Evolutionary conservation across 2,797 vertebrate species (phyloP), one percentile per base, ranked within the genome.

Genomic region (Poeciliopsis paucimaculata): DNA sequence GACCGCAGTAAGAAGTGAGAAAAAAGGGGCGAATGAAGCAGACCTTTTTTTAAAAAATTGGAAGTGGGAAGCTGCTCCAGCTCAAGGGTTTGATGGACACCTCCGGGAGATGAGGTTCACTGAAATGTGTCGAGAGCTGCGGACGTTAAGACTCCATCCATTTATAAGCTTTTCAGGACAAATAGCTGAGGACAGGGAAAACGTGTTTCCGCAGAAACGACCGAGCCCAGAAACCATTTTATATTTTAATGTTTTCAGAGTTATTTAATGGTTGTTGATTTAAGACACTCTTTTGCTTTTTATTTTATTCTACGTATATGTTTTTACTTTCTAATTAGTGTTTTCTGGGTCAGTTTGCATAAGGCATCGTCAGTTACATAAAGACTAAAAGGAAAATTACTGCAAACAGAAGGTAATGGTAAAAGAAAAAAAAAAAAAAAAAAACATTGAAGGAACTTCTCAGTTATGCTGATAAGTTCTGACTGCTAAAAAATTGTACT

Each of bases 121-220:
- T 76, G 83, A 72, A 31, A 76, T 41, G 76, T 66, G 66, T 64
- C 46, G 16, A 62, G 46, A 77, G 82, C 49, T 41, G 49, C 64
- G n/a, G 70, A 45, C 43, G 41, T 57, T 34, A 41, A 57, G n/a
- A 34, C 57, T 46, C 4, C 75, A 76, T 34, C 34, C 45, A 28
- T 47, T 64, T 64, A 64, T 64, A 31, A 20, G 75, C 6, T 76
- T 34, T 70, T 77, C 7, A 60, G 16, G 18, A 47, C 70, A n/a
- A 4, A 0, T 3, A 12, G 31, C 62, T 26, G 2, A 75, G 46
- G 75, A 71, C 64, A 34, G 43, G 46, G 39, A 71, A 26, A 18
- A 7, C 11, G 60, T 10, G 64, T 46, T 66, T 66, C 57, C 20
- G 36, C 60, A 66, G 60, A 73, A 31, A 73, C 31, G 7, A 36